Evolutionary conservation across 2,888 invertebrate species (phyloP).

Genomic region (Proisotoma minuta): DNA sequence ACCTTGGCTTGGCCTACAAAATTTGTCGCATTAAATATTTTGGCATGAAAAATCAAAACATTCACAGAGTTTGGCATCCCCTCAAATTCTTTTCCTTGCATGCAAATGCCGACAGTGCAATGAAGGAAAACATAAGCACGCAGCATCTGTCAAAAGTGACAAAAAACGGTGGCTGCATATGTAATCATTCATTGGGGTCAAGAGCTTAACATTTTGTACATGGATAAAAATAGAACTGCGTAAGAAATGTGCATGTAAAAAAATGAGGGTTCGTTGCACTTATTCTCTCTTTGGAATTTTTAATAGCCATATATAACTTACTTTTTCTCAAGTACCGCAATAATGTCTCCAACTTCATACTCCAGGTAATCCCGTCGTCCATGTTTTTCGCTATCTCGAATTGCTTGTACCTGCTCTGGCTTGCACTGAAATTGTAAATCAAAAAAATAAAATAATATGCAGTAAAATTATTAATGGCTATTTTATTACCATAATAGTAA

Average conservation of each 20-base stretch:
- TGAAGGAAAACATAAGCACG: not conserved
- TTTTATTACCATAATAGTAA: not conserved
- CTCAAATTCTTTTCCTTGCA: not conserved
- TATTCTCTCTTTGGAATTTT: too few relatives aligned
- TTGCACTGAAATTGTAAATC: constrained; percentile 58
- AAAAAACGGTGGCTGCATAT: too few relatives aligned
- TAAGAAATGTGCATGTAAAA: too few relatives aligned
- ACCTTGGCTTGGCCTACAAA: constrained; percentile 50
- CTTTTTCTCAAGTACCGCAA: constrained; percentile 84
- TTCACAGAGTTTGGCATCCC: too few relatives aligned
- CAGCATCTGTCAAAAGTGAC: too few relatives aligned
- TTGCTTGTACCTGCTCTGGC: constrained; percentile 88
- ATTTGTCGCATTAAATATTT: not conserved
- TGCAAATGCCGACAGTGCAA: not conserved
- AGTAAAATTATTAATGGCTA: not conserved
- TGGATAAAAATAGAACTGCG: too few relatives aligned
- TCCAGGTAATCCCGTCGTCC: constrained; percentile 65
- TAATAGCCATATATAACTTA: constrained; percentile 51
- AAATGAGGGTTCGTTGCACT: too few relatives aligned
- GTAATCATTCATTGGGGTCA: too few relatives aligned
- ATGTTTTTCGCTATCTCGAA: constrained; percentile 57
- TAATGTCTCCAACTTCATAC: constrained; percentile 82
- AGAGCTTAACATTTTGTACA: too few relatives aligned
- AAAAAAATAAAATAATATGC: too few relatives aligned
- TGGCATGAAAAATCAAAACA: constrained; percentile 2